phyloP scores from a whole-genome alignment of 2,888 invertebrate species.

The Drosophila leonis region DNA sequence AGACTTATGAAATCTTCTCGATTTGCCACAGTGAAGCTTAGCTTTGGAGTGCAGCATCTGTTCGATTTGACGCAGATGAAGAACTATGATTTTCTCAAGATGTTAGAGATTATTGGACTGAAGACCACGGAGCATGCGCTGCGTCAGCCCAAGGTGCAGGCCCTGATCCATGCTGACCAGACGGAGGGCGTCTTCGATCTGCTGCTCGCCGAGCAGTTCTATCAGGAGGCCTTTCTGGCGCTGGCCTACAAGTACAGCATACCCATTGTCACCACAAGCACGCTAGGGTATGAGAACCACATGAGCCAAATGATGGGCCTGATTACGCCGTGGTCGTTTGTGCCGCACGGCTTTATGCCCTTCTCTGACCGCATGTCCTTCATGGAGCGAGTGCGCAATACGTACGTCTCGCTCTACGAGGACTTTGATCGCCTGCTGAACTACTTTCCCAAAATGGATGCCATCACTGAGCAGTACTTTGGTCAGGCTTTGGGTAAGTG shows the following conservation, averaged over 20 bases:
- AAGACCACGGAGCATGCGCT: constrained; percentile 83
- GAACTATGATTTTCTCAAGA: constrained; percentile 71
- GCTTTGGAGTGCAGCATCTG: constrained; percentile 75
- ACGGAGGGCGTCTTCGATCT: constrained; percentile 84
- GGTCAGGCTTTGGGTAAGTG: constrained; percentile 73
- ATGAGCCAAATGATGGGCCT: constrained; percentile 86
- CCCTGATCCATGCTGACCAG: constrained; percentile 76
- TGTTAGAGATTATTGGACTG: constrained; percentile 80
- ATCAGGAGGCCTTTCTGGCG: constrained; percentile 85
- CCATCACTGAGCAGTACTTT: constrained; percentile 79
- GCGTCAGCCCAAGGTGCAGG: constrained; percentile 78
- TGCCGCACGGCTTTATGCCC: constrained; percentile 85
- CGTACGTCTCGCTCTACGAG: constrained; percentile 83
- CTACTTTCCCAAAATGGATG: constrained; percentile 84
- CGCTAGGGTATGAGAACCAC: constrained; percentile 85
- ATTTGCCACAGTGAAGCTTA: constrained; percentile 70
- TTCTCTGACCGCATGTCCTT: constrained; percentile 87
- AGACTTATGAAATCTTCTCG: background rate
- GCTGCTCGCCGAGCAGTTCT: constrained; percentile 85
- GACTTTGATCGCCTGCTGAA: constrained; percentile 76
- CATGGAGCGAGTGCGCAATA: constrained; percentile 86
- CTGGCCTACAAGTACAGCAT: constrained; percentile 84
- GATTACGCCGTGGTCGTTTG: constrained; percentile 86
- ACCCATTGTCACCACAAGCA: constrained; percentile 84
- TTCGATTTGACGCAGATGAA: constrained; percentile 80